Base-by-base conservation (phyloP, 2,113 vertebrate species). In the Chaetops frenatus region DNA sequence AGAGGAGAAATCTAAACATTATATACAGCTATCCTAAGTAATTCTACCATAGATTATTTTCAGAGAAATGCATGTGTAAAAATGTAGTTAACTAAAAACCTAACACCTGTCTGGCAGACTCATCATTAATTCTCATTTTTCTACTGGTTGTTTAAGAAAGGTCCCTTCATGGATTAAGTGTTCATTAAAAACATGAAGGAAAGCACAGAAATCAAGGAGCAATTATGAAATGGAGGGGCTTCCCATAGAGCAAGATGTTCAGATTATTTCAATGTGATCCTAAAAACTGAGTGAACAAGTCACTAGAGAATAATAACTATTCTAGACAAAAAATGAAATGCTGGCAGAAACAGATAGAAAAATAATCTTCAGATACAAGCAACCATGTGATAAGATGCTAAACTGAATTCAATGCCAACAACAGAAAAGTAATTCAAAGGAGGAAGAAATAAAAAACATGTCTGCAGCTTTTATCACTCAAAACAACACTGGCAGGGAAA, bases 21-120 rank as follows among this genome's bases (percentile, higher is more conserved):
- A 44, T 0, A 5, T 28, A 31, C 6, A 50, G 10, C 40, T 74
- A 31, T 6, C 24, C 18, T 51, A 74, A 64, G 45, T 31, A 79
- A 74, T 44, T 66, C n/a, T 25, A 35, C 10, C 11, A 64, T 0
- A 58, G 38, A 36, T 21, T 81, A 57, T 54, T 54, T 57, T 29
- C 53, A 76, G 36, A 76, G 28, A 84, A 87, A 64, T 51, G 8
- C 0, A 1, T 0, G 0, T 35, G 7, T 58, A 56, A 71, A 2
- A 1, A 51, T 9, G 22, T 8, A 44, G 18, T 70, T 81, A 48
- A 48, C 18, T 28, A 66, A 33, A 44, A 60, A 65, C 24, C 42
- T 38, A 65, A 74, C 4, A 29, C 13, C 7, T 42, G 28, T 7
- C 50, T 0, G 0, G n/a, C n/a, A 86, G 31, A 25, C 12, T 73